phyloP scores from a whole-genome alignment of 1,140 invertebrate genomes.

The Cydia fagiglandana region DNA sequence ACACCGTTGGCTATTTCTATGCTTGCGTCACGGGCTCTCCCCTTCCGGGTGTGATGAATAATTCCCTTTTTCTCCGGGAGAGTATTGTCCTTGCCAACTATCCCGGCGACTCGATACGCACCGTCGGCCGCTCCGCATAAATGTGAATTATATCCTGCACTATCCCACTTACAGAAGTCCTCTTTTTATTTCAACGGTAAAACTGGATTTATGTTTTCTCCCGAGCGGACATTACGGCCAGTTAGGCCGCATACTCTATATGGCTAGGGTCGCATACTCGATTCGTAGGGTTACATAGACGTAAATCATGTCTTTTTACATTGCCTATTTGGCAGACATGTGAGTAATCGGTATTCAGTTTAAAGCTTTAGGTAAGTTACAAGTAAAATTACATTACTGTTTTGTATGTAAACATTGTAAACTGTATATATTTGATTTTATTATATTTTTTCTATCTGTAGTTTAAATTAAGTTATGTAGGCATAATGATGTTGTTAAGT shows the following conservation, averaged over 20 bases:
- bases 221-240: conserved; percentile 56
- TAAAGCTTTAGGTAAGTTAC: too few relatives aligned
- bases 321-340: neutral
- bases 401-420: too few relatives aligned
- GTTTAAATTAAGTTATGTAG: too few relatives aligned
- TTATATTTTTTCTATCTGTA: too few relatives aligned
- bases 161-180: conserved; percentile 67
- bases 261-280: conserved; percentile 33
- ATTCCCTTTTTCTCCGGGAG: conserved; percentile 75
- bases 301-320: conserved; percentile 28
- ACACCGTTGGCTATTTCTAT: conserved; percentile 69
- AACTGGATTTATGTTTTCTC: conserved; percentile 66
- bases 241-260: conserved; percentile 47
- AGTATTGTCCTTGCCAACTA: conserved; percentile 76
- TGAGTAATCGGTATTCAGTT: neutral
- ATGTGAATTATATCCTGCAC: conserved; percentile 73
- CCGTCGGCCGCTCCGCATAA: conserved; percentile 68
- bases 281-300: conserved; percentile 11
- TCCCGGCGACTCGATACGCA: conserved; percentile 72
- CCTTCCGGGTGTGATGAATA: conserved; percentile 79
- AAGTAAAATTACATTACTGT: too few relatives aligned
- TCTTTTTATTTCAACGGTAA: conserved; percentile 71
- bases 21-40: conserved; percentile 77
- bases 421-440: too few relatives aligned
- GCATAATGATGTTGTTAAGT: too few relatives aligned